Conservation (phyloP, 2,888 invertebrate species). For the Xanthorhoe spadicearia region DNA sequence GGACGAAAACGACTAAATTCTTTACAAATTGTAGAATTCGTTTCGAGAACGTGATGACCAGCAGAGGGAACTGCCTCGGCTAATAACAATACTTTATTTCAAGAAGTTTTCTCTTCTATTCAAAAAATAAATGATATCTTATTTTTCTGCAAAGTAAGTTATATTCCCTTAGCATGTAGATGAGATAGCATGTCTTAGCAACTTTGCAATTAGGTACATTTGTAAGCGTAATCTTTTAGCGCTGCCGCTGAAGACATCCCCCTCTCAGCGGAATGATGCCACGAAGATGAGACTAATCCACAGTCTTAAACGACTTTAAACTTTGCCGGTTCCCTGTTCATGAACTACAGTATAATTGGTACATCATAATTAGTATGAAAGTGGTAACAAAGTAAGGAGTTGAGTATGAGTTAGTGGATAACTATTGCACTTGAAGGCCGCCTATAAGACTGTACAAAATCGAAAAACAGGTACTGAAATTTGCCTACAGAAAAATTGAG, state of each 20-base stretch:
- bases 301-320: slow-evolving; percentile 11
- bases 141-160: neutral
- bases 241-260: slow-evolving; percentile 2
- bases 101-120: too few relatives aligned
- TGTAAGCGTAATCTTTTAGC: slow-evolving; percentile 9
- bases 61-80: too few relatives aligned
- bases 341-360: neutral
- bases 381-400: neutral
- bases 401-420: neutral
- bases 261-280: neutral
- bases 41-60: too few relatives aligned
- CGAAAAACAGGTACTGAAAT: too few relatives aligned
- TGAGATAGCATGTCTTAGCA: neutral
- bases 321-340: neutral
- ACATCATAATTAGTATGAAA: neutral
- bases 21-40: too few relatives aligned
- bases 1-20: too few relatives aligned
- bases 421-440: too few relatives aligned
- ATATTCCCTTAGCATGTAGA: neutral
- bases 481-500: too few relatives aligned
- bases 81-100: too few relatives aligned
- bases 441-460: too few relatives aligned
- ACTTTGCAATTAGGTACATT: slow-evolving; percentile 6
- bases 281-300: slow-evolving; percentile 13
- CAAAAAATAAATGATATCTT: neutral